Evolutionary conservation across 2,797 vertebrate species (phyloP).

Genomic region (Hylomyscus alleni): DNA sequence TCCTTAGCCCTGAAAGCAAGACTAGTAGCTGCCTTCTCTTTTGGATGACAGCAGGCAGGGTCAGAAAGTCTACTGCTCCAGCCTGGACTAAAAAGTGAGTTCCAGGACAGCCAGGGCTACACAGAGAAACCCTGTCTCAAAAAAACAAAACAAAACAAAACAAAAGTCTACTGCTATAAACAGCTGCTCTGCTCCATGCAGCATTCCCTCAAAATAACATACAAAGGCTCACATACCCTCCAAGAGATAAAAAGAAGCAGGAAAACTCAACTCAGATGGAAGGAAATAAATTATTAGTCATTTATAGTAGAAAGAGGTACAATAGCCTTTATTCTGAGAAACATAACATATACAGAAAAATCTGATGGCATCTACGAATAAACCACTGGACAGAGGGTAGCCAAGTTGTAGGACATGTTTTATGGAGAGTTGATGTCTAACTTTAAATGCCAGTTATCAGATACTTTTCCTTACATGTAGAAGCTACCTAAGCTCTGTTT

Average conservation of each 20-base stretch:
- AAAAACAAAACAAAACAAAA: too few relatives aligned
- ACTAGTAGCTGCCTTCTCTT: not conserved
- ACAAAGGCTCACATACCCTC: not conserved
- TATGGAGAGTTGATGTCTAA: not conserved
- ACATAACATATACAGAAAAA: not conserved
- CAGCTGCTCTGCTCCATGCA: not conserved
- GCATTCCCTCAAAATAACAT: not conserved
- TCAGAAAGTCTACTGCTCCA: not conserved
- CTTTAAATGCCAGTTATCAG: not conserved
- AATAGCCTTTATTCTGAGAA: not conserved
- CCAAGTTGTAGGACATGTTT: not conserved
- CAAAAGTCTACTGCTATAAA: not conserved
- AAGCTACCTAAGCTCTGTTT: not conserved
- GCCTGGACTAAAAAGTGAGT: too few relatives aligned
- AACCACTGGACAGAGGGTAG: not conserved
- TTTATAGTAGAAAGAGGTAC: not conserved
- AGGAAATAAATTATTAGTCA: not conserved
- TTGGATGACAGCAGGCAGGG: not conserved
- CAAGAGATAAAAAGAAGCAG: not conserved
- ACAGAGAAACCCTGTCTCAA: too few relatives aligned
- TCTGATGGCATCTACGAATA: not conserved
- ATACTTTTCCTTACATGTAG: not conserved
- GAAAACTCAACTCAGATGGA: not conserved
- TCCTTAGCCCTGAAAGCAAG: not conserved
- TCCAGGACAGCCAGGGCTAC: too few relatives aligned